A percentile compares a stretch with the other conserved stretches of the same genome.
phyloP scores from a whole-genome alignment of 2,113 vertebrate species.

The Alectura lathami region DNA sequence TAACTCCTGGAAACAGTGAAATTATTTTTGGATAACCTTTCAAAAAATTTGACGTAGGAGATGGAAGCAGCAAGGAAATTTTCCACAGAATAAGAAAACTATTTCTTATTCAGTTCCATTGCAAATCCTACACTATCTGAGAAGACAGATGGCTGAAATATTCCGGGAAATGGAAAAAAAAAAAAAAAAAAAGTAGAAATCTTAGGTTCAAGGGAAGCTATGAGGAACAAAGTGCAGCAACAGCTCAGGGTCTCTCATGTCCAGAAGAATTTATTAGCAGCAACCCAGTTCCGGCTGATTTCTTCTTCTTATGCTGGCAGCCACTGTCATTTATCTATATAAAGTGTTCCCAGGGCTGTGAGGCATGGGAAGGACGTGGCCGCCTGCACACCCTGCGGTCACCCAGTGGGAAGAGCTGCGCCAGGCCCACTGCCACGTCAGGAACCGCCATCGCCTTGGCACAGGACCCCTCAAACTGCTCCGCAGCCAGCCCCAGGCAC shows the following conservation, averaged over 20 bases:
- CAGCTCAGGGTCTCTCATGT: background rate
- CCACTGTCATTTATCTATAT: background rate
- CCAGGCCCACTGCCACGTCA: fast-evolving
- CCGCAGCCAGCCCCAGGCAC: fast-evolving
- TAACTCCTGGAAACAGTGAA: background rate
- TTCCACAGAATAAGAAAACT: background rate
- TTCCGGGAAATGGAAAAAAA: background rate
- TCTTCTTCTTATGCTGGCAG: background rate
- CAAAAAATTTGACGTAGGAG: background rate
- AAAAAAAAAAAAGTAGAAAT: background rate
- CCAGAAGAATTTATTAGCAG: background rate
- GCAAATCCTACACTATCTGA: background rate
- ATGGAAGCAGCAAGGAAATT: background rate
- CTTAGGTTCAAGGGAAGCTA: background rate
- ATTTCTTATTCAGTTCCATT: background rate
- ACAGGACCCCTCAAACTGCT: fast-evolving
- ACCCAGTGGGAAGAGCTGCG: background rate
- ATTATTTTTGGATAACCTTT: background rate
- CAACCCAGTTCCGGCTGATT: background rate
- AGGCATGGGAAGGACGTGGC: background rate
- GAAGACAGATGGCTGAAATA: background rate
- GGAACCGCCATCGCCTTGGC: fast-evolving
- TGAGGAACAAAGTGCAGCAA: background rate
- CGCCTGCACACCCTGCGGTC: background rate
- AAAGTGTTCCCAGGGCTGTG: background rate